Evolutionary conservation across 2,888 invertebrate genomes (phyloP), one percentile per base, ranked within the genome.

Genomic region (Drosophila picticornis): DNA sequence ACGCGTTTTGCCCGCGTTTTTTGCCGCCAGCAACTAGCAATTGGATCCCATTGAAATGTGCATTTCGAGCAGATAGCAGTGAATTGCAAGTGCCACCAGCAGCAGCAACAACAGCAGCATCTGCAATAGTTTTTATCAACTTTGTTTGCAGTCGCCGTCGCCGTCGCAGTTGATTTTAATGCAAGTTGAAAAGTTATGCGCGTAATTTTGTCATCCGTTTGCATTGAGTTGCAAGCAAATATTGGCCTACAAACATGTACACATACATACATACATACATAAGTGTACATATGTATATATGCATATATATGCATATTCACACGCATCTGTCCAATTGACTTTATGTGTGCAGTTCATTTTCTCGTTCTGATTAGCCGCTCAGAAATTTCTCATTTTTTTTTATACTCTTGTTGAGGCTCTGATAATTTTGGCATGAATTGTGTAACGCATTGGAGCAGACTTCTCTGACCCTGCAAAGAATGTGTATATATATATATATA

Each of bases 301-400:
- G 43, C 29, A 48, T 34, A 43, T n/a, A 38, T 50, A 43, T 48
- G 16, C 11, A 48, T n/a, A 4, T 22, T 64, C 13, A 50, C 27
- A 67, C 72, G 38, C 73, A 65, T 64, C 72, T 75, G 75, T 70
- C 38, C 72, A 72, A 62, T 77, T 62, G 61, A 48, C 67, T 71
- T 78, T 75, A 75, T 84, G 75, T 75, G 72, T 82, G 69, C 77
- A 67, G 68, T 69, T 67, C 63, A 76, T 83, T 81, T 83, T 79
- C 85, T 70, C 68, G 84, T 82, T 82, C 74, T 77, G 77, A 84
- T 84, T 84, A 80, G 74, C 58, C 56, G 53, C 59, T 27, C 52
- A 60, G 22, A 73, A 74, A 73, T 83, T 77, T 81, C 75, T 75
- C 72, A n/a, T 76, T 69, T 72, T 56, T 36, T 48, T 58, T 56